Evolutionary conservation across 2,797 vertebrate species (phyloP).

Genomic region (Amblyraja radiata): DNA sequence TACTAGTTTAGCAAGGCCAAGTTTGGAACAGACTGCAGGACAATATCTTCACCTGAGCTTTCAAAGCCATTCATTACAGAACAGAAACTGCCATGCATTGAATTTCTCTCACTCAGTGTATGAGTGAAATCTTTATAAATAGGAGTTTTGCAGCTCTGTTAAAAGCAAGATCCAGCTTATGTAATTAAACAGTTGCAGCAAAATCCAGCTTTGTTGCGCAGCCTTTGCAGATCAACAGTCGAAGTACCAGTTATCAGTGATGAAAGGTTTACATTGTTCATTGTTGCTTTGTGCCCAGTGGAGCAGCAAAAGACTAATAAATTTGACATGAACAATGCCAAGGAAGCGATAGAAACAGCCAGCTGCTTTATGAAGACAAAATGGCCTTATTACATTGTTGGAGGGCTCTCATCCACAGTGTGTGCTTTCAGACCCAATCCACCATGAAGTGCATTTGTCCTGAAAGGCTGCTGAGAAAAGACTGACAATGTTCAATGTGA

Average conservation of each 20-base stretch:
- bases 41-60: background rate
- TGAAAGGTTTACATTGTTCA: constrained; percentile 23
- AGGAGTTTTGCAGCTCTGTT: background rate
- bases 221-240: background rate
- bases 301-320: background rate
- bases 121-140: background rate
- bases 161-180: background rate
- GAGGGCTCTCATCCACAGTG: background rate
- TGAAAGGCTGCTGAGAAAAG: background rate
- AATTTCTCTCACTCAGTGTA: background rate
- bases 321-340: background rate
- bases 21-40: too few relatives aligned
- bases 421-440: background rate
- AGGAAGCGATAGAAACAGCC: background rate
- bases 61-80: background rate
- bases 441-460: background rate
- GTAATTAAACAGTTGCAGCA: background rate
- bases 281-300: background rate
- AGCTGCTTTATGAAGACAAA: background rate
- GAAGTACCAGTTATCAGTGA: background rate
- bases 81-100: background rate
- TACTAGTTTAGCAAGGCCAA: background rate
- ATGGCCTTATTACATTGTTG: too few relatives aligned
- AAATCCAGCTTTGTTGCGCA: background rate
- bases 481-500: background rate